Evolutionary conservation across 2,113 vertebrate genomes (phyloP).

Genomic region (Alaudala cheleensis): DNA sequence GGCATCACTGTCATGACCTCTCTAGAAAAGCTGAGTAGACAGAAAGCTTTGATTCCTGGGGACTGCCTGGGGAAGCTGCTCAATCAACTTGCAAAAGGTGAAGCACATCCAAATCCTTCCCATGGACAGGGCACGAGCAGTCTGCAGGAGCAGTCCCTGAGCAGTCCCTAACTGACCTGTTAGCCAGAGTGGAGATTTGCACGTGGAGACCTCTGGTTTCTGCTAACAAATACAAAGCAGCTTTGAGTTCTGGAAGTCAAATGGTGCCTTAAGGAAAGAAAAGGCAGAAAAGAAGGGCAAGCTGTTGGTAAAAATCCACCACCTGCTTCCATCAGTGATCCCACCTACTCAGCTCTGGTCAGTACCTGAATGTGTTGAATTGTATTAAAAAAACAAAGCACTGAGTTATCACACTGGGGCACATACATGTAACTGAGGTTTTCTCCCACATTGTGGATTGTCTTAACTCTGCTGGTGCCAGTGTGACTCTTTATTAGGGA

Average conservation of each 20-base stretch:
- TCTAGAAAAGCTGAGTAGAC: neutral
- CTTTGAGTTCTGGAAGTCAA: neutral
- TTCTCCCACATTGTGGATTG: neutral
- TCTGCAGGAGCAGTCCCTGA: fast-evolving
- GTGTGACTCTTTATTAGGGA: neutral
- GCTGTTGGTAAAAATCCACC: neutral
- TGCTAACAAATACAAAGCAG: neutral
- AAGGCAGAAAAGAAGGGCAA: neutral
- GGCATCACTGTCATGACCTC: neutral
- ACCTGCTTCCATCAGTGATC: neutral
- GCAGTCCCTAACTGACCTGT: neutral
- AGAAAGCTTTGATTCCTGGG: neutral
- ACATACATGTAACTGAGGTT: fast-evolving
- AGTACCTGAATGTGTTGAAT: neutral
- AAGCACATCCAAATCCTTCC: neutral
- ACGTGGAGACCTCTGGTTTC: neutral
- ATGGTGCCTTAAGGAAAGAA: neutral
- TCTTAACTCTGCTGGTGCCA: neutral
- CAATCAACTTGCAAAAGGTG: neutral
- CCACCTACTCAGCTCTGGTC: neutral
- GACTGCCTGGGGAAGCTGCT: neutral
- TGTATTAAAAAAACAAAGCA: neutral
- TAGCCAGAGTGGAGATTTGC: neutral
- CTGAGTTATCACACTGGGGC: neutral
- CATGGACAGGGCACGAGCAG: fast-evolving